Percentiles rank a stretch among this genome's conserved stretches.
phyloP scores from a whole-genome alignment of 1,140 invertebrate species.

The Fopius arisanus region DNA sequence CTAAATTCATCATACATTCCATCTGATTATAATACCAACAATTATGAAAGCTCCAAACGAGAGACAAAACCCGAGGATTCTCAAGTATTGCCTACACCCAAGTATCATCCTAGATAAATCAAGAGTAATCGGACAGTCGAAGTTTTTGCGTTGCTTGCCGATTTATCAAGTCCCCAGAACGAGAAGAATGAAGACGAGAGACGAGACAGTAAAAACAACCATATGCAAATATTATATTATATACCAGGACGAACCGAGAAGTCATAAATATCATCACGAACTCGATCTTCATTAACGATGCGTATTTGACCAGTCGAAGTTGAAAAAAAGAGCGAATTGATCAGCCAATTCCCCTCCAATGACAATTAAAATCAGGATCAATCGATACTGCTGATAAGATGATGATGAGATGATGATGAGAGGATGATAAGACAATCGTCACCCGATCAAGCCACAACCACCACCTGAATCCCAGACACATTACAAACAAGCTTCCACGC shows the following conservation, averaged over 20 bases:
- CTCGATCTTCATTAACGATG: neutral
- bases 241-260: neutral
- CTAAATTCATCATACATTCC: conserved; percentile 9
- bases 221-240: conserved; percentile 14
- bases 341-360: neutral
- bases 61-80: conserved; percentile 19
- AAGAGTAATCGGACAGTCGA: conserved; percentile 14
- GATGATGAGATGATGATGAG: too few relatives aligned
- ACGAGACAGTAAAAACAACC: neutral
- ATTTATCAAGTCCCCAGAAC: conserved; percentile 9
- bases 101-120: conserved; percentile 23
- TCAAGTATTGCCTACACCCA: conserved; percentile 15
- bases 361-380: too few relatives aligned
- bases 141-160: conserved; percentile 1
- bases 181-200: neutral
- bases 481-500: neutral
- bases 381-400: too few relatives aligned
- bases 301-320: neutral
- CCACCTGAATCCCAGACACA: neutral
- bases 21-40: conserved; percentile 2
- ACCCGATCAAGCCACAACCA: neutral
- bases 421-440: neutral
- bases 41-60: conserved; percentile 19
- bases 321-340: neutral
- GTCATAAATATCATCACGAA: neutral